Conservation (phyloP, 2,113 vertebrate genomes). For the Mirza zaza region DNA sequence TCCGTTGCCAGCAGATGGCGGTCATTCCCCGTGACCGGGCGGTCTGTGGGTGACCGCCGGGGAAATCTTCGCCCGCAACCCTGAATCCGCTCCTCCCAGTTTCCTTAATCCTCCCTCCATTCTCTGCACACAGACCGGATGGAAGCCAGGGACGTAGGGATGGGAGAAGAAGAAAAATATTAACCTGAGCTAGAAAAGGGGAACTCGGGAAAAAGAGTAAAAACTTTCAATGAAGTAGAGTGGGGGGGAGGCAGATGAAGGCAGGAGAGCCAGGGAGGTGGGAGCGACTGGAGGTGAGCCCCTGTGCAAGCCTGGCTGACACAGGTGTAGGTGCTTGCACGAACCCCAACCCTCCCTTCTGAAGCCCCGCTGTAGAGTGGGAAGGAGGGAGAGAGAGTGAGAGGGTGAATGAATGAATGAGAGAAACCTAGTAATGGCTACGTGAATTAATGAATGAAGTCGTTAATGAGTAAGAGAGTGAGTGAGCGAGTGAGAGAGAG, state of each 20-base stretch:
- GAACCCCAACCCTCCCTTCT: not conserved
- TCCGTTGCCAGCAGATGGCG: slow-evolving; percentile 51
- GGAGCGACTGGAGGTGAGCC: not conserved
- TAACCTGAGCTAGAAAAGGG: not conserved
- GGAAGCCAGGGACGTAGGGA: not conserved
- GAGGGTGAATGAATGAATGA: not conserved
- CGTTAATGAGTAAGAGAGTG: not conserved
- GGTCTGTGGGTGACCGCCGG: not conserved
- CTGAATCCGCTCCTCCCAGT: not conserved
- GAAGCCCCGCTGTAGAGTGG: not conserved
- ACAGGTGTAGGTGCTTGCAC: not conserved
- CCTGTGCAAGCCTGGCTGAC: not conserved
- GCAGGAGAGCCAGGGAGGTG: not conserved
- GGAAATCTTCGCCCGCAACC: not conserved
- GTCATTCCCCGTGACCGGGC: not conserved
- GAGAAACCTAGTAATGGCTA: not conserved
- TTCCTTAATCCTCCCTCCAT: not conserved
- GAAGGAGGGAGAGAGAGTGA: not conserved
- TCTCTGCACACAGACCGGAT: not conserved
- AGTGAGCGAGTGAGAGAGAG: not conserved
- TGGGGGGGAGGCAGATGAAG: not conserved
- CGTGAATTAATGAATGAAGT: too few relatives aligned
- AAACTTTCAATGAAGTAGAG: not conserved
- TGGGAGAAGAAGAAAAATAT: not conserved
- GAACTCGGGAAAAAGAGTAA: not conserved